phyloP scores from a whole-genome alignment of 2,888 invertebrate genomes.

The Amblyjoppa proteus region DNA sequence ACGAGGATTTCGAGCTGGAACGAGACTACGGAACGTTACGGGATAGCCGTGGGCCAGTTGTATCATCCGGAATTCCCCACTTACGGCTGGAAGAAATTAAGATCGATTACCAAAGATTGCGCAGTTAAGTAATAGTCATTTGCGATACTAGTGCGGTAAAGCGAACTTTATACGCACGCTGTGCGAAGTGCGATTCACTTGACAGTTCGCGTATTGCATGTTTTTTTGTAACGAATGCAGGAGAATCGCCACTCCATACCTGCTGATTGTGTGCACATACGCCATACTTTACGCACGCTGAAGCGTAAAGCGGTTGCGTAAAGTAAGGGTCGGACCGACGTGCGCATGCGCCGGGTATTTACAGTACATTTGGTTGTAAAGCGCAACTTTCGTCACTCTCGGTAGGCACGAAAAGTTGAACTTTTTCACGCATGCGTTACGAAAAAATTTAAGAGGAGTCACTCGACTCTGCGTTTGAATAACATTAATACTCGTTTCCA shows the following conservation, averaged over 20 bases:
- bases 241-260: neutral
- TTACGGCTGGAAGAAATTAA: constrained; percentile 68
- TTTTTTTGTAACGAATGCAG: too few species aligned
- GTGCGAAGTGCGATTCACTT: too few species aligned
- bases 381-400: too few species aligned
- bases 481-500: neutral
- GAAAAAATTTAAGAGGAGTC: neutral
- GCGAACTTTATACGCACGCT: too few species aligned
- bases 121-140: constrained; percentile 49
- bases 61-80: constrained; percentile 65
- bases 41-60: constrained; percentile 66
- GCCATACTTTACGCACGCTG: too few species aligned
- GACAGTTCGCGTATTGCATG: too few species aligned
- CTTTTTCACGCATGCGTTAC: too few species aligned
- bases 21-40: constrained; percentile 69
- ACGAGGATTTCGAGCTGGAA: constrained; percentile 56
- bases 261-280: neutral
- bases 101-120: constrained; percentile 52
- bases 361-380: too few species aligned
- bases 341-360: neutral
- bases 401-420: too few species aligned
- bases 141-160: too few species aligned
- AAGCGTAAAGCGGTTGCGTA: too few species aligned
- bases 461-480: neutral
- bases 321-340: neutral